Base-by-base conservation (phyloP, 2,888 invertebrate species). In the Latrodectus elegans region DNA sequence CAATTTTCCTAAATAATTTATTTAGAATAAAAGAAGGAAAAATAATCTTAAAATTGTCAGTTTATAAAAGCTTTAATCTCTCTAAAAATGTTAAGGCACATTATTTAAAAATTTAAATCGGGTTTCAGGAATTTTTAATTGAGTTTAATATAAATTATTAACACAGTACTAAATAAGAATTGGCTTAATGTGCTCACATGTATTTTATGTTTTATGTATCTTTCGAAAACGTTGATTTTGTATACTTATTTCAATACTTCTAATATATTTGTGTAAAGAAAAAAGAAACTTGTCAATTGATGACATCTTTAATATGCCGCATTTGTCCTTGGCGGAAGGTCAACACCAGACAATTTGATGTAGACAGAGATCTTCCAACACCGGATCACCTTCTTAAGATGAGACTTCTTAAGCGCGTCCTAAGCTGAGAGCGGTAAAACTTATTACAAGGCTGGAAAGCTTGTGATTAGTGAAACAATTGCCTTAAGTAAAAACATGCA, bases 381-480 rank as follows among this genome's bases (percentile, higher is more conserved):
- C 76, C 9, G 51, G 49, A 26, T 51, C 49, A 38, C 38, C 38
- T 38, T 38, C 38, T 38, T 38, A 38, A 38, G 38, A 0, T 38
- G 38, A 38, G 38, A 38, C 38, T 38, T 38, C 38, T 38, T 38
- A 38, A 38, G 38, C 38, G 38, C 38, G 38, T 38, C 38, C 38
- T 38, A 38, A 38, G 38, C 38, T 38, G 38, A 38, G 38, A 78
- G 67, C 84, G 60, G 73, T 12, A 49, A 64, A 84, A 17, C 67
- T 73, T 84, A 78, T 77, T 84, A 67, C 64, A 72, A 78, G 26
- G 72, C 49, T 26, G 51, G 38, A 52, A 84, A 83, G 68, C 71
- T 26, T 84, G 52, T 77, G 76, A 78, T 73, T 72, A 73, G 71
- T 64, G 52, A 68, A 68, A 73, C 55, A 55, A 67, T 74, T 73